Base-by-base conservation (phyloP, 2,113 vertebrate species). In the Australoheros scitulus region DNA sequence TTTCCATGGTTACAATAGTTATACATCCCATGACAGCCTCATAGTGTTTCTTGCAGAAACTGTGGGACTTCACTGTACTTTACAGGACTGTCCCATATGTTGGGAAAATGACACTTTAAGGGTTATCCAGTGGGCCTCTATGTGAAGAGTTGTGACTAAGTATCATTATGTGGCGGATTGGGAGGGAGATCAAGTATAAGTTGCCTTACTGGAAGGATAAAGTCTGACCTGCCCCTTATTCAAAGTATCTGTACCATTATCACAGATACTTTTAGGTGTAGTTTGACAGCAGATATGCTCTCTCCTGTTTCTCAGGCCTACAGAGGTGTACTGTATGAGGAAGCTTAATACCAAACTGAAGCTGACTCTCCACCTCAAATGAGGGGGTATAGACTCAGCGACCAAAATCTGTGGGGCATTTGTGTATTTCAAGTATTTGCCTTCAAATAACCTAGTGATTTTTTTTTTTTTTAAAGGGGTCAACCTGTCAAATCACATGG, bases 401-500 rank as follows among this genome's bases (percentile, higher is more conserved):
- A 22, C n/a, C 5, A 36, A 52, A 52, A 26, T 18, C 8, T 3
- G 26, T 20, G 29, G 29, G 9, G 22, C 6, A 26, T 81, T 20
- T 5, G 8, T 24, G 59, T 41, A 4, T 7, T 22, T 41, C 17
- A 15, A 4, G 22, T 14, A 22, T 64, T 17, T 55, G 7, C 11
- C 7, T 41, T 24, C 6, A 60, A 26, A 47, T 36, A 22, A n/a
- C 5, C 9, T 2, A 24, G 47, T 7, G 8, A 38, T 18, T 20
- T 0, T 14, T 22, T 63, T 22, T 18, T 20, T 0, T 14, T 22
- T 38, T 22, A 0, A 6, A 13, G 17, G 64, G 64, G 64, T 70
- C 11, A 24, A 29, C 41, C 11, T 52, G 24, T 70, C 43, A 70
- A 70, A 24, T 70, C 52, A 18, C 43, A 32, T 50, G 22, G 50